A percentile compares a stretch with the other conserved stretches of the same genome.
Evolutionary conservation across 2,797 vertebrate genomes (phyloP).

Genomic region (Chromis chromis): DNA sequence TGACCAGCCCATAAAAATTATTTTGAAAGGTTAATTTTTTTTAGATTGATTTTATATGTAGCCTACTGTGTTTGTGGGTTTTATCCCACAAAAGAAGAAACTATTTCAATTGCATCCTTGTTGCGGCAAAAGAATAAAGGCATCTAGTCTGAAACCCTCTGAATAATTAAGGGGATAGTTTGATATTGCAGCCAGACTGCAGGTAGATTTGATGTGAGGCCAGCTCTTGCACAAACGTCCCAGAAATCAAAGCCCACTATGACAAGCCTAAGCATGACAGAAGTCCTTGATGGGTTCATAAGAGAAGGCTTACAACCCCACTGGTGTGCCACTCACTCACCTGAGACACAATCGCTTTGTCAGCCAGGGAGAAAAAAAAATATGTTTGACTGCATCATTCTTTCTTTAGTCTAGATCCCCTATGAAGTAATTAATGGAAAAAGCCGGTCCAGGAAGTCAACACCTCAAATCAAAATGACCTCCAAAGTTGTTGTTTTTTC

Average conservation of each 20-base stretch:
- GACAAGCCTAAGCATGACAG: slow-evolving; percentile 38
- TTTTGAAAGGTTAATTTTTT: not conserved
- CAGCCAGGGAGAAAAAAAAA: not conserved
- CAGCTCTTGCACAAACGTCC: slow-evolving; percentile 42
- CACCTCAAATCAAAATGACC: slow-evolving; percentile 29
- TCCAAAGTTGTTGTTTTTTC: slow-evolving; percentile 4
- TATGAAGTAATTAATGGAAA: slow-evolving; percentile 31
- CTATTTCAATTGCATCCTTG: slow-evolving; percentile 15
- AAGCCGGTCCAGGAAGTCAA: not conserved
- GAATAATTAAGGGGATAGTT: slow-evolving; percentile 59
- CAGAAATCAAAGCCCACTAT: slow-evolving; percentile 64
- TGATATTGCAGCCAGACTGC: slow-evolving; percentile 48
- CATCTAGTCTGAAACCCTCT: slow-evolving; percentile 32
- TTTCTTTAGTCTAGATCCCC: slow-evolving; percentile 7
- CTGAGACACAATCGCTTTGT: slow-evolving; percentile 28
- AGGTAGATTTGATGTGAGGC: slow-evolving; percentile 53
- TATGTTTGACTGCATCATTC: slow-evolving; percentile 37
- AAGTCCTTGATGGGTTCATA: slow-evolving; percentile 50
- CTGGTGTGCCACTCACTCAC: slow-evolving; percentile 32
- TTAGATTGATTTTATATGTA: not conserved
- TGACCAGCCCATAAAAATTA: not conserved
- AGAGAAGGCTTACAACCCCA: slow-evolving; percentile 22
- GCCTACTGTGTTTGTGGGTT: not conserved
- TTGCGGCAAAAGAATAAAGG: slow-evolving; percentile 38
- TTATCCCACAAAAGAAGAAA: slow-evolving; percentile 13